These are phyloP conservation scores for Drosophila athabasca DNA, from an alignment of 1,140 invertebrate genomes.

Conservation along the genomic window DNA sequence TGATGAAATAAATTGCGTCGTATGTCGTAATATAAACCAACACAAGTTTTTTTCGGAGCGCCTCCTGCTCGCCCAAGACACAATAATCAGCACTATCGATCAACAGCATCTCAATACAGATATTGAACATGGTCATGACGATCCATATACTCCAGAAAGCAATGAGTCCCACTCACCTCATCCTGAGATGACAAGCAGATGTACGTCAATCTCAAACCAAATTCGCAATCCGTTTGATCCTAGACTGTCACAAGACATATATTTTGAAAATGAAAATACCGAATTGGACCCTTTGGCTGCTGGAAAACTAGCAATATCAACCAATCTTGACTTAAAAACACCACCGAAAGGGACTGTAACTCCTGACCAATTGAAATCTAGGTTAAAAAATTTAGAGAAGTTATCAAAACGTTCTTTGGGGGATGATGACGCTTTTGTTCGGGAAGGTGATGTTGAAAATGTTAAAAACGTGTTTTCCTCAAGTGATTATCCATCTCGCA, in stretches of 20 bases:
- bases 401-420: slow-evolving; percentile 36
- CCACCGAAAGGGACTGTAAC: slow-evolving; percentile 80
- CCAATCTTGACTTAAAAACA: slow-evolving; percentile 27
- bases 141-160: slow-evolving; percentile 91
- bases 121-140: slow-evolving; percentile 83
- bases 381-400: slow-evolving; percentile 81
- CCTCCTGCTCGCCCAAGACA: slow-evolving; percentile 72
- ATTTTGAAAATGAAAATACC: neutral
- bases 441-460: slow-evolving; percentile 61
- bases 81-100: slow-evolving; percentile 86
- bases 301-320: slow-evolving; percentile 9
- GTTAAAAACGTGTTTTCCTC: slow-evolving; percentile 50
- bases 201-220: slow-evolving; percentile 52
- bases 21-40: slow-evolving; percentile 65
- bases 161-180: slow-evolving; percentile 89
- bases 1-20: slow-evolving; percentile 52
- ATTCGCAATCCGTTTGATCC: slow-evolving; percentile 46
- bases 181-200: slow-evolving; percentile 79
- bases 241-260: slow-evolving; percentile 5
- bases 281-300: slow-evolving; percentile 2
- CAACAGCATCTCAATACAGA: slow-evolving; percentile 83
- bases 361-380: slow-evolving; percentile 84
- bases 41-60: slow-evolving; percentile 71
- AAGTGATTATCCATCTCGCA: slow-evolving; percentile 33
- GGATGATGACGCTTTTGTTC: slow-evolving; percentile 14